Conservation (phyloP, 2,113 vertebrate genomes). For the Odontophorus gujanensis region DNA sequence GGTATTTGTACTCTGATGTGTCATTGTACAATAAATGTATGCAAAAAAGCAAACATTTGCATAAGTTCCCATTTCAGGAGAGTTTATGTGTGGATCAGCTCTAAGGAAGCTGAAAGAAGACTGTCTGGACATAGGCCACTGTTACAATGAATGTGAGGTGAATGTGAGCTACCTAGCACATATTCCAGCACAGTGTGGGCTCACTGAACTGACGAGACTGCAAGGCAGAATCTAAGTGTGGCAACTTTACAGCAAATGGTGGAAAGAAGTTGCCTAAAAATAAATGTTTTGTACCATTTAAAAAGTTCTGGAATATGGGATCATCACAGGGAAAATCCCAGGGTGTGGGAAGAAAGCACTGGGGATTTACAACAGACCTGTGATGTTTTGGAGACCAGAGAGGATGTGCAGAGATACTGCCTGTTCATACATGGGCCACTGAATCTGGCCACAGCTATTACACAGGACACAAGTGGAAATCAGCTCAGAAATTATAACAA, state of each 20-base stretch:
- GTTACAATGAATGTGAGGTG: neutral
- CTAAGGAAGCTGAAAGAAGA: neutral
- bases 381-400: neutral
- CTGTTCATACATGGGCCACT: fast-evolving
- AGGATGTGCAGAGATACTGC: neutral
- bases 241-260: neutral
- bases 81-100: neutral
- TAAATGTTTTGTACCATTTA: neutral
- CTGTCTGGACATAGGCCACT: neutral
- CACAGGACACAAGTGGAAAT: fast-evolving
- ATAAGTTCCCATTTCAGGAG: neutral
- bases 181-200: neutral
- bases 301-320: neutral
- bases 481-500: neutral
- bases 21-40: neutral
- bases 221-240: neutral
- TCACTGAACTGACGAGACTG: neutral
- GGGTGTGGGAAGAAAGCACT: neutral
- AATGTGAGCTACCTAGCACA: neutral
- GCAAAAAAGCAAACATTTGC: neutral
- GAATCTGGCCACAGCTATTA: neutral
- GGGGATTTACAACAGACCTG: neutral
- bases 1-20: neutral
- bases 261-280: neutral
- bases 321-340: neutral